Percentiles rank a stretch among this genome's conserved stretches.
Conservation (phyloP, 2,797 vertebrate genomes). For the Crocodylus rhombifer region DNA sequence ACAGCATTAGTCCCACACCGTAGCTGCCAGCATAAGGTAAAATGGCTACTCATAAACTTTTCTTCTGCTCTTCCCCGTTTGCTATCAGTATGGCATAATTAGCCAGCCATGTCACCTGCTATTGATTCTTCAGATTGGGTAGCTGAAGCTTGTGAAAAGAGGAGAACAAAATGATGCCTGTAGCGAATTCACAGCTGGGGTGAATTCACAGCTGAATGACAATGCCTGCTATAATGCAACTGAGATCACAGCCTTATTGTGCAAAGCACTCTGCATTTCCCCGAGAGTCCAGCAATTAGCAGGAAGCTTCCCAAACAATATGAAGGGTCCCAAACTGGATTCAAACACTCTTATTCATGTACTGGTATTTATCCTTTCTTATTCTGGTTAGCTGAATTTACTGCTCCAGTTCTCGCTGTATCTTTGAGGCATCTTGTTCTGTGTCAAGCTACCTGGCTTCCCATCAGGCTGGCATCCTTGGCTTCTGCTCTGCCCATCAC, state of each 20-base stretch:
- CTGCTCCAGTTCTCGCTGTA: background rate
- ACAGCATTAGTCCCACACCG: background rate
- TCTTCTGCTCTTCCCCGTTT: background rate
- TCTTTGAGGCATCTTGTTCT: background rate
- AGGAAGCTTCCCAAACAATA: constrained; percentile 1
- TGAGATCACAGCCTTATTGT: no score
- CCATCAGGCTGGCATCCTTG: constrained; percentile 33
- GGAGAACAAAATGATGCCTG: background rate
- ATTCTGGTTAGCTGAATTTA: background rate
- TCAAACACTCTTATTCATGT: no score
- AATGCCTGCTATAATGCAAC: background rate
- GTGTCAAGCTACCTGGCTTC: background rate
- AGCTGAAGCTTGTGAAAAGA: background rate
- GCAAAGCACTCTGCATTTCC: background rate
- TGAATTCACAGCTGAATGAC: constrained; percentile 27
- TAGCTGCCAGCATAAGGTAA: background rate
- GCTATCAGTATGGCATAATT: background rate
- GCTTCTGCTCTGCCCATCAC: constrained; percentile 3
- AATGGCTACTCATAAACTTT: background rate
- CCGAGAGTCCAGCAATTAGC: background rate
- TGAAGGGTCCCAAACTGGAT: background rate
- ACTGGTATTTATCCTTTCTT: background rate
- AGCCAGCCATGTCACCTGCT: background rate
- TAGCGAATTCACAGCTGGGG: background rate
- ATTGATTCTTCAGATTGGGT: background rate